Percentiles rank a stretch among this genome's conserved stretches.
Evolutionary conservation across 2,888 invertebrate species (phyloP).

Genomic region (Hyalella azteca): DNA sequence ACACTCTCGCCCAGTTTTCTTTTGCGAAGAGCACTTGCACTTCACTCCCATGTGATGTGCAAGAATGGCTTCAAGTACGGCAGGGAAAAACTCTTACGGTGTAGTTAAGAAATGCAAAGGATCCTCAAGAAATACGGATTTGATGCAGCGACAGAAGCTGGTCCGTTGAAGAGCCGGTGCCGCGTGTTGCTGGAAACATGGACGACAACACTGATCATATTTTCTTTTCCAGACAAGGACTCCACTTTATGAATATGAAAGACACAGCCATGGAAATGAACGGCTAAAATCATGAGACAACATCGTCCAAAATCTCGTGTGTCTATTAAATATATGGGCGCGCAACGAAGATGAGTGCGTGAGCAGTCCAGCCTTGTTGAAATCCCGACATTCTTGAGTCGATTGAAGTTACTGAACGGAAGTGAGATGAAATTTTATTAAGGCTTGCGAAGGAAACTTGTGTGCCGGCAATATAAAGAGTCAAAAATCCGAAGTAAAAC

Average conservation of each 20-base stretch:
- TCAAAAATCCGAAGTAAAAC: no score
- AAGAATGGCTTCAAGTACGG: constrained; percentile 30
- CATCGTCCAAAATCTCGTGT: neutral
- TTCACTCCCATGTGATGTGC: constrained; percentile 34
- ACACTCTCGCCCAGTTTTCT: constrained; percentile 33
- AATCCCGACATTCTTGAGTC: no score
- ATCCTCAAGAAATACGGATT: neutral
- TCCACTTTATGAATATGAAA: constrained; percentile 35
- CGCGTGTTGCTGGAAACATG: neutral
- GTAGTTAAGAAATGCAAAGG: neutral
- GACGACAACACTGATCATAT: constrained; percentile 5
- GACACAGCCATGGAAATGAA: constrained; percentile 12
- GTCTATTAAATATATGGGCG: neutral
- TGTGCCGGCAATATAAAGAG: no score
- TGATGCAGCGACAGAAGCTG: neutral
- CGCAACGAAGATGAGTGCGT: neutral
- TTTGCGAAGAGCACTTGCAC: constrained; percentile 33
- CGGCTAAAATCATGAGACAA: neutral
- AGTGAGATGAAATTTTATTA: no score
- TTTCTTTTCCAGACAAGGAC: neutral
- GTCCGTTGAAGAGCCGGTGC: neutral
- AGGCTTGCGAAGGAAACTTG: no score
- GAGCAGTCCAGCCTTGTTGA: constrained; percentile 18
- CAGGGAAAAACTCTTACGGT: neutral
- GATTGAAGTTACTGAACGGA: no score